These are phyloP conservation scores for Mythimna pallens DNA, from an alignment of 2,888 invertebrate species.

Conservation along the genomic window DNA sequence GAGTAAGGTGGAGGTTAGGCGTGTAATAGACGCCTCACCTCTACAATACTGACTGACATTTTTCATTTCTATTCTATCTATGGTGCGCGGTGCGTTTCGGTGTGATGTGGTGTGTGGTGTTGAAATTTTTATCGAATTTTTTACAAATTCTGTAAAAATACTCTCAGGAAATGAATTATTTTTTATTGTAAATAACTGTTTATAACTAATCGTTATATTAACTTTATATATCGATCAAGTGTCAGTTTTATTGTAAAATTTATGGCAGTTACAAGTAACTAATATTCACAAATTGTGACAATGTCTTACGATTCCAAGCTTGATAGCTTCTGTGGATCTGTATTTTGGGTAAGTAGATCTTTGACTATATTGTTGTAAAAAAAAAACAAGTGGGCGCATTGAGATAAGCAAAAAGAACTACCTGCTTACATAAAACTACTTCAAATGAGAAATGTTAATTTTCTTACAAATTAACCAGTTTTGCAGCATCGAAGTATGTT, in stretches of 20 bases:
- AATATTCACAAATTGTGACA: constrained; percentile 81
- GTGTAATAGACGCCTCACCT: no score
- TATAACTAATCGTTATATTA: constrained; percentile 25
- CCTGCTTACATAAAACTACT: constrained; percentile 18
- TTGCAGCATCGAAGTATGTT: constrained; percentile 19
- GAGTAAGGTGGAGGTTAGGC: no score
- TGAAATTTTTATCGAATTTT: constrained; percentile 54
- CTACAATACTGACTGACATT: constrained; percentile 23
- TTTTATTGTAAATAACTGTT: constrained; percentile 20
- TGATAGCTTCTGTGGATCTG: constrained; percentile 94
- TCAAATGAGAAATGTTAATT: constrained; percentile 27
- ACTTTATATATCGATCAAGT: constrained; percentile 41
- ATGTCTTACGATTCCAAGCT: constrained; percentile 91
- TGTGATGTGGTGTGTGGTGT: constrained; percentile 63
- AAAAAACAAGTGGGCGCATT: constrained; percentile 4
- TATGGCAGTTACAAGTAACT: constrained; percentile 71
- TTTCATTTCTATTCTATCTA: constrained; percentile 32
- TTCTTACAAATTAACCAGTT: constrained; percentile 54
- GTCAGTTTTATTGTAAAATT: constrained; percentile 58
- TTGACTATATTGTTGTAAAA: constrained; percentile 12
- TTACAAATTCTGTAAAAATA: constrained; percentile 38
- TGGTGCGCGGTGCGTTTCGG: constrained; percentile 59
- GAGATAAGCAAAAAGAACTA: constrained; percentile 1
- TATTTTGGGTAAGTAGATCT: constrained; percentile 94
- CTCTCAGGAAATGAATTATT: constrained; percentile 40